Evolutionary conservation across 1,140 invertebrate species (phyloP), one percentile per base, ranked within the genome.

Genomic region (Brachionus koreanus): DNA sequence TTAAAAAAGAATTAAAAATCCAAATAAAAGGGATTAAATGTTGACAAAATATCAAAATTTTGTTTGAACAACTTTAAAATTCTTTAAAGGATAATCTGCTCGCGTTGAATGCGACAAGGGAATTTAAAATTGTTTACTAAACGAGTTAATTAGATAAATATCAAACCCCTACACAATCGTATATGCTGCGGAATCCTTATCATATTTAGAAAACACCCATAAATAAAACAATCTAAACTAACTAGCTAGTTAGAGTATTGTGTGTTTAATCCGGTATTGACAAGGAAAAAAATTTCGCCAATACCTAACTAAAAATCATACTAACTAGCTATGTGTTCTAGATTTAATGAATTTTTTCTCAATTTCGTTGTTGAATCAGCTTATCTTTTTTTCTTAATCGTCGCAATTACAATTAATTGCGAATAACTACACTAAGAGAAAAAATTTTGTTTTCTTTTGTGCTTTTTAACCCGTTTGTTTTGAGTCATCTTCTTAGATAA

Each of bases 141-240:
- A 69, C 65, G 65, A 69, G 65, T 39, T 69, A 69, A 69, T 69
- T 69, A 69, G 65, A 69, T 69, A 69, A 69, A 69, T 69, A 69
- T 69, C 65, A 69, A 69, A 69, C 3, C 65, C 37, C 37, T 69
- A 37, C 16, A 19, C 33, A 39, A 37, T n/a, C n/a, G 6, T 37
- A 16, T 37, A 37, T 19, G 33, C 37, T 39, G 65, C 33, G 65
- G 65, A 69, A 69, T 69, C 65, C 65, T 69, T 69, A 69, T 69
- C 65, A 69, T 69, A 69, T 69, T 69, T 69, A 39, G 37, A 37
- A 69, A 69, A 69, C 65, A 69, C 65, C 65, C 65, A 69, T 0
- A 69, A 69, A 69, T 69, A 42, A 69, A 69, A 69, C 65, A 69
- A 69, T 69, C 37, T 63, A 63, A 63, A 63, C 61, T 25, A 63